Evolutionary conservation across 2,113 vertebrate species (phyloP), one percentile per base, ranked within the genome.

Genomic region (Orientallactaga bullata): DNA sequence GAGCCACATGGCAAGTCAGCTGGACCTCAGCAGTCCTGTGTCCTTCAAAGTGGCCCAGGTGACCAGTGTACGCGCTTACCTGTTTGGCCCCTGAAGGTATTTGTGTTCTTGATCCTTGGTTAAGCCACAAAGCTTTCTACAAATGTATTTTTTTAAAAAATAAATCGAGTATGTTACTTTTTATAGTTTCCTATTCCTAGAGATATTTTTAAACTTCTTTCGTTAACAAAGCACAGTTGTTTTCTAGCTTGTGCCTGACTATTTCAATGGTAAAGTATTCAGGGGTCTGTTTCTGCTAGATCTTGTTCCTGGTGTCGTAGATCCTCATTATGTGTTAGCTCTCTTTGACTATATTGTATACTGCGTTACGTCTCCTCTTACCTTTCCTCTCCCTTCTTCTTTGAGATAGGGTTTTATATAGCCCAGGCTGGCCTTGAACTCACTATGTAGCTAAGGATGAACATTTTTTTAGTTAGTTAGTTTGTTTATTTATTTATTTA

Each of bases 41-140:
- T 7, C 77, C 21, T 65, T 78, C 51, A 39, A 17, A 72, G n/a
- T 37, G 47, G 26, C 42, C 60, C 3, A 11, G 74, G 51, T 88
- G 82, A 60, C 69, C 63, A n/a, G 2, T 3, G 16, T 71, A 35
- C 15, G 81, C 58, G 65, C 42, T 63, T 47, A 73, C 72, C 92
- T 77, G 61, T 81, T 37, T 93, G 78, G 47, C 26, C 77, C 80
- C 85, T 66, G 42, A 60, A 85, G 37, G 47, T 68, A 80, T 95
- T 58, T 89, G 51, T 82, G 55, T 21, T 85, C 89, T 78, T 89
- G n/a, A 89, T 90, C 68, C 78, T 81, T 6, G 30, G 85, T 84
- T 68, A 93, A 93, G 93, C 63, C 32, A 26, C 81, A 90, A 69
- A 72, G 58, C 81, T 93, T 80, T 65, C 73, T 80, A 87, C 72